Conservation (phyloP, 2,888 invertebrate species). For the Chymomyza caudatula region DNA sequence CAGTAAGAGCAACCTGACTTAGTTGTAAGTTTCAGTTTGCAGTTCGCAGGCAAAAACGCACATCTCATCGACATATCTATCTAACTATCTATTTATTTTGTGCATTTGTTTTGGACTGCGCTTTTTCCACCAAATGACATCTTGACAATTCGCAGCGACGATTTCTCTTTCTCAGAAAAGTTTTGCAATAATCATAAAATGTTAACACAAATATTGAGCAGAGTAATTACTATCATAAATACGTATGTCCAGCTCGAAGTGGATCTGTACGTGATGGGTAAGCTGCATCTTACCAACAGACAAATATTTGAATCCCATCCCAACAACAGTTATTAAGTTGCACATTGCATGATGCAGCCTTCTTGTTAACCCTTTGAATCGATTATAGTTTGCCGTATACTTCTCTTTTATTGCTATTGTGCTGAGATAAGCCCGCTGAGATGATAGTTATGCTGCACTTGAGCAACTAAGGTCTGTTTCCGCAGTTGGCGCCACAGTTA, state of each 20-base stretch:
- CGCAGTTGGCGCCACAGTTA: slow-evolving; percentile 8
- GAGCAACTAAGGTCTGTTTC: background rate
- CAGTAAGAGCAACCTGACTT: slow-evolving; percentile 36
- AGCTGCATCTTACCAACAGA: too few relatives aligned
- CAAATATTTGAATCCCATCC: too few relatives aligned
- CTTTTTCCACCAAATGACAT: slow-evolving; percentile 49
- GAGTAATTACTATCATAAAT: slow-evolving; percentile 55
- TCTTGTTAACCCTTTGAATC: background rate
- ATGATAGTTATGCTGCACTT: background rate
- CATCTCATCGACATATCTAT: slow-evolving; percentile 25
- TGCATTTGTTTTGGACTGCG: slow-evolving; percentile 25
- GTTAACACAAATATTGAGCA: slow-evolving; percentile 65
- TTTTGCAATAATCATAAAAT: slow-evolving; percentile 67
- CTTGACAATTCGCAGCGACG: slow-evolving; percentile 43
- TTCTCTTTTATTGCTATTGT: background rate
- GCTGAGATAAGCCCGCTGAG: background rate
- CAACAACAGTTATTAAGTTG: background rate
- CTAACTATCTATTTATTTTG: slow-evolving; percentile 4
- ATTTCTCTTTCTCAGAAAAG: slow-evolving; percentile 68
- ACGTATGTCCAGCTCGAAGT: too few relatives aligned
- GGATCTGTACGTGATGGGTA: too few relatives aligned
- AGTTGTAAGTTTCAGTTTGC: slow-evolving; percentile 21
- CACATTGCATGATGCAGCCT: too few relatives aligned
- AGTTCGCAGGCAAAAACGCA: slow-evolving; percentile 26
- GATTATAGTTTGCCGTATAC: background rate